Base-by-base conservation (phyloP, 1,140 invertebrate species). In the Drosophila setifemur region DNA sequence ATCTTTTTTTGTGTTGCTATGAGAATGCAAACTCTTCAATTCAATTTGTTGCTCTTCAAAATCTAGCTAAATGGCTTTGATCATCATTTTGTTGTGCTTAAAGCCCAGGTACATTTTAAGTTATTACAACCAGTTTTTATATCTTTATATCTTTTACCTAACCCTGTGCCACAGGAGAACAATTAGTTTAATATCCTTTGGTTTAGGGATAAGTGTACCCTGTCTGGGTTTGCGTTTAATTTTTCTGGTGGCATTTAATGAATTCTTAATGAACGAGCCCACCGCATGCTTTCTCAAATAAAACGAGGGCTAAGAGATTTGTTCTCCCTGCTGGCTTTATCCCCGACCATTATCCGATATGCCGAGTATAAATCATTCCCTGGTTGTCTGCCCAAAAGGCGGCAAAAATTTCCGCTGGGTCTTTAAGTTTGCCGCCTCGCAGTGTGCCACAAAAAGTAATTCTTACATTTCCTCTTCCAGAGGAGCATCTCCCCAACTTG, bases 351-450 rank as follows among this genome's bases (percentile, higher is more conserved):
- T 37, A 37, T n/a, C n/a, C n/a, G n/a, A 37, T 37, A 23, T 9
- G 16, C 25, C 12, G 11, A 28, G 49, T 43, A 53, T 73, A 73
- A 73, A 73, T 73, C 47, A 43, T 50, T 70, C 35, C 42, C 50
- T 35, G 60, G 57, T 49, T 42, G 67, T 23, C 70, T 63, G 76
- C 76, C 60, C 72, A 72, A 81, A 57, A 72, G 66, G 76, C 76
- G 71, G 66, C 76, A 82, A 81, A 71, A 57, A 68, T 67, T 81
- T 58, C 67, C 71, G 37, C 28, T 44, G 28, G 52, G 44, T 53
- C 73, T 57, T 70, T 64, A 73, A 61, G 49, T 35, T 48, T 57
- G 31, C 57, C 21, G 37, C 49, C 63, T 48, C 43, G 58, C 58
- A 42, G 45, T 69, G 33, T 49, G 26, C 50, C 58, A 33, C 28